Evolutionary conservation across 2,888 invertebrate species (phyloP).

Genomic region (Arrhopalites spinosus): DNA sequence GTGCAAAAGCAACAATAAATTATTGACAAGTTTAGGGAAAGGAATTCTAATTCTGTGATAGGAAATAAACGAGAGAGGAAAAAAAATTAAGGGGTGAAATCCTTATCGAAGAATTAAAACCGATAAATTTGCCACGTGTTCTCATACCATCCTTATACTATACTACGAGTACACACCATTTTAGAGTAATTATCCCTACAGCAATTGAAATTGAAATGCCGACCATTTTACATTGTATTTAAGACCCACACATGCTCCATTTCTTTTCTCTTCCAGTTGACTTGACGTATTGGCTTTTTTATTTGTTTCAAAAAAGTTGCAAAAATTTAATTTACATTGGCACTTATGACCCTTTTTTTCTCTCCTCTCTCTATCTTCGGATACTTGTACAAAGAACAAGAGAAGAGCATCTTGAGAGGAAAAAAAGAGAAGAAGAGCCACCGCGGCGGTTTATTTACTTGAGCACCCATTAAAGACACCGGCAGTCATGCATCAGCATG

Average conservation of each 20-base stretch:
- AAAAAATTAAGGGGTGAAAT: constrained; percentile 32
- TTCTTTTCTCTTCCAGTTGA: constrained; percentile 5
- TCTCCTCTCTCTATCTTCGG: too few species aligned
- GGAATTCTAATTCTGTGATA: constrained; percentile 35
- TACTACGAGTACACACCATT: too few species aligned
- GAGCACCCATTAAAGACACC: constrained; percentile 40
- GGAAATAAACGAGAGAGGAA: not conserved
- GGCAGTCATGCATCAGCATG: constrained; percentile 37
- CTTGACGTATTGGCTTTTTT: not conserved
- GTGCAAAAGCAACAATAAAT: constrained; percentile 23
- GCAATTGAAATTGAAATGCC: constrained; percentile 18
- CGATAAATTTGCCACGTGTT: constrained; percentile 35
- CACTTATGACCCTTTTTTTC: constrained; percentile 4
- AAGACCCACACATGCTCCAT: not conserved
- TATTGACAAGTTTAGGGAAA: constrained; percentile 30
- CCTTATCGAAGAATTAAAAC: constrained; percentile 27
- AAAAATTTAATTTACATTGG: constrained; percentile 25
- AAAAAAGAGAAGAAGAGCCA: constrained; percentile 1
- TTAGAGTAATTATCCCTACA: too few species aligned
- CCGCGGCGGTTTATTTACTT: constrained; percentile 35
- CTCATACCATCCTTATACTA: too few species aligned
- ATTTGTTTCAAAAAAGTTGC: constrained; percentile 31
- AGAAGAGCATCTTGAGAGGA: not conserved
- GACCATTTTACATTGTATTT: too few species aligned
- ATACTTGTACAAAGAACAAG: not conserved